phyloP scores from a whole-genome alignment of 2,888 invertebrate genomes.

The Oligia fasciuncula region DNA sequence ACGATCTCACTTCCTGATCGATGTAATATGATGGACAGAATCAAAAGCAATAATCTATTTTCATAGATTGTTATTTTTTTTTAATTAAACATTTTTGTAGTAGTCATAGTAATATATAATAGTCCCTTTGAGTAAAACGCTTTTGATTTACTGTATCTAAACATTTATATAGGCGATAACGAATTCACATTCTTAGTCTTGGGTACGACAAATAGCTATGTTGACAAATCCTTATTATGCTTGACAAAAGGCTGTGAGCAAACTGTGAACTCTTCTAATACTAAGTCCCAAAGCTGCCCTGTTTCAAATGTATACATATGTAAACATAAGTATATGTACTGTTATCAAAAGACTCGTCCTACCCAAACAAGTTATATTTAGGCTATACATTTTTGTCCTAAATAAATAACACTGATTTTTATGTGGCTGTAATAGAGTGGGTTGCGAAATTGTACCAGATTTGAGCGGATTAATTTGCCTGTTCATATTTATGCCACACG shows the following conservation, averaged over 20 bases:
- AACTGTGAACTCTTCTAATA: constrained; percentile 14
- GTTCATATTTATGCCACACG: constrained; percentile 36
- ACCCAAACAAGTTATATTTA: constrained; percentile 57
- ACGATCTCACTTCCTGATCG: background rate
- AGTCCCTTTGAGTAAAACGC: background rate
- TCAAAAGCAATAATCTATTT: background rate
- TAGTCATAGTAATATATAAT: no score
- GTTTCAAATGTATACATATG: constrained; percentile 8
- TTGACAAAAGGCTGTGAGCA: constrained; percentile 6
- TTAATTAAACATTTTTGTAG: background rate
- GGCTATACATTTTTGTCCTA: constrained; percentile 58
- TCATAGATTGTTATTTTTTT: no score
- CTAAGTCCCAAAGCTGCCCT: constrained; percentile 6
- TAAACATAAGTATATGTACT: constrained; percentile 11
- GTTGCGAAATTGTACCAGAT: constrained; percentile 40
- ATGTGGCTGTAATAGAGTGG: constrained; percentile 45
- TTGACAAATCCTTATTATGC: background rate
- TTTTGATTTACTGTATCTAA: background rate
- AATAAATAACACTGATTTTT: constrained; percentile 58
- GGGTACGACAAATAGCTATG: background rate
- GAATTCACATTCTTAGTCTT: background rate
- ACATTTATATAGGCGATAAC: background rate
- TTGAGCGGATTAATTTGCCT: constrained; percentile 52
- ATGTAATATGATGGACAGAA: background rate
- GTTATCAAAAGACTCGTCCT: constrained; percentile 52